Evolutionary conservation across 2,888 invertebrate genomes (phyloP), one percentile per base, ranked within the genome.

Genomic region (Leptogaster cylindrica): DNA sequence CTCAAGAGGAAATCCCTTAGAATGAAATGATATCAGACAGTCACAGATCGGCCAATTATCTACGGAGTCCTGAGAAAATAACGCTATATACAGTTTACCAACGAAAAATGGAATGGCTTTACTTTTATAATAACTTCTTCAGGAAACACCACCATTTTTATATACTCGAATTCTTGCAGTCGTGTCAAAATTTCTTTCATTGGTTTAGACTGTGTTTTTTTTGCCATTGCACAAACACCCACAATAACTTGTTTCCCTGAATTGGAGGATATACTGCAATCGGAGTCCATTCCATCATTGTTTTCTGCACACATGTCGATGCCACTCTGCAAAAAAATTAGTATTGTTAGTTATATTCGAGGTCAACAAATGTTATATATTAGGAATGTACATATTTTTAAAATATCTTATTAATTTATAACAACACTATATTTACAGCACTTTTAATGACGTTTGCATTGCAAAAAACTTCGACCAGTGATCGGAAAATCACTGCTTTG

Each of bases 201-300:
- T 10, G 99, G 99, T 82, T 97, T 98, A 72, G 97, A 97, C 78
- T 95, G 93, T 33, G 97, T 96, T 83, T 99, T 99, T 83, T 99
- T 98, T 77, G 94, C 92, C 99, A 99, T 99, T 73, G 99, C 98
- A 85, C 99, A 99, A 69, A 99, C 92, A 71, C 99, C 99, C 75
- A 99, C 96, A 79, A 96, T 87, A 75, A 99, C 95, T 78, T 96
- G 93, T 81, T 94, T 94, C 75, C 90, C 91, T 78, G 84, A 86
- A 73, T 77, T 79, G 18, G 81, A 80, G 20, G 79, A 80, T 39
- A 76, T 84, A 82, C 86, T 86, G 73, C 84, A 83, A 72, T 86
- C 85, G 12, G 84, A 83, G 72, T 87, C 87, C 78, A 85, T 78
- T 2, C 85, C 84, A 77, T 81, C 81, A 74, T 77, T 81, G 72